phyloP scores from a whole-genome alignment of 2,113 vertebrate genomes.

The Saguinus imperator region DNA sequence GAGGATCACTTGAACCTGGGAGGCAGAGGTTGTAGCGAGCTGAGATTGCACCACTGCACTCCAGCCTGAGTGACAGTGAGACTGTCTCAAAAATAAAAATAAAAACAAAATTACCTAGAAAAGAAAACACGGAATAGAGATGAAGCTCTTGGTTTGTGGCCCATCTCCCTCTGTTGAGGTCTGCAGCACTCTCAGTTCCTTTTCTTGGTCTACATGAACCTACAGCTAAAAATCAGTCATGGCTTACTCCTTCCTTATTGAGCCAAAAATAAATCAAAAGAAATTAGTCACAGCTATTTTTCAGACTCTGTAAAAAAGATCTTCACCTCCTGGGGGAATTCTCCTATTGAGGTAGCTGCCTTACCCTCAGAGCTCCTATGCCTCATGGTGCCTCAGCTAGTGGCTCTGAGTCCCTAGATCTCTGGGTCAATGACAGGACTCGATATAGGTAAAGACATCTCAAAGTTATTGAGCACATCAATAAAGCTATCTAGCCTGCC shows the following conservation, averaged over 20 bases:
- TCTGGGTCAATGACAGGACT: neutral
- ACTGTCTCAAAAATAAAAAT: no score
- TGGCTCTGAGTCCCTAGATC: slow-evolving; percentile 84
- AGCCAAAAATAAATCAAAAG: no score
- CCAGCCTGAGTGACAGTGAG: no score
- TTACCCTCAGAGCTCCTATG: neutral
- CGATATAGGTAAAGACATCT: neutral
- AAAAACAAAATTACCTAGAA: neutral
- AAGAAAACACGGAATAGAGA: neutral
- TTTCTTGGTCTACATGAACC: neutral
- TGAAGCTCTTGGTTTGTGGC: neutral
- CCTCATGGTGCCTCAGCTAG: slow-evolving; percentile 85
- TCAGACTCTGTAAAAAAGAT: neutral
- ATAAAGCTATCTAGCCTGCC: neutral
- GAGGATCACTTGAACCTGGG: no score
- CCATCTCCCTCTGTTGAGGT: neutral
- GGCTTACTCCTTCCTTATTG: neutral
- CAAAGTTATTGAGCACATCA: neutral
- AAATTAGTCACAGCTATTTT: neutral
- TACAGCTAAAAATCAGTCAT: neutral
- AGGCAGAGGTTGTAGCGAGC: no score
- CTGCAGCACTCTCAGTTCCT: neutral
- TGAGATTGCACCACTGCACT: no score
- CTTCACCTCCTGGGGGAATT: neutral
- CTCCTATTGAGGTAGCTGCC: neutral